These are phyloP conservation scores for Ostrea denselamellosa DNA, from an alignment of 1,140 invertebrate genomes.

Conservation along the genomic window DNA sequence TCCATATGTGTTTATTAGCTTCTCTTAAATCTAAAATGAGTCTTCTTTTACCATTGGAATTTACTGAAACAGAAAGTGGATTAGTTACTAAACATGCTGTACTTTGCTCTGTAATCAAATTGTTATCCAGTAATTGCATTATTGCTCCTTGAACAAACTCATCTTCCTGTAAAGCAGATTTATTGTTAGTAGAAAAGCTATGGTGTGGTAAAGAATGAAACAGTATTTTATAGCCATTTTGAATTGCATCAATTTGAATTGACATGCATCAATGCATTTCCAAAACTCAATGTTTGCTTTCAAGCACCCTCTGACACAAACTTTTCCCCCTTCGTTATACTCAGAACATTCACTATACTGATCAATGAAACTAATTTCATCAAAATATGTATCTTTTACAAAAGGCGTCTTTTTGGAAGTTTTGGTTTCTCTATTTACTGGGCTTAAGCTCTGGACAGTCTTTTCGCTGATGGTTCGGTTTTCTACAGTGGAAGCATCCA, in stretches of 20 bases:
- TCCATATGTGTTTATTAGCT: background rate
- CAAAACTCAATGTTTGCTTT: conserved; percentile 39
- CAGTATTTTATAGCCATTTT: conserved; percentile 45
- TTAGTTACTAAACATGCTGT: too few species aligned
- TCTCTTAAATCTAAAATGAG: background rate
- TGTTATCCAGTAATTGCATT: too few species aligned
- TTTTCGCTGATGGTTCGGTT: background rate
- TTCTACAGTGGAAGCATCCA: background rate
- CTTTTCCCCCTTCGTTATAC: background rate
- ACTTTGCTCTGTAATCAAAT: background rate
- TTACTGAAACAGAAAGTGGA: too few species aligned
- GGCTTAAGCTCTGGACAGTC: background rate
- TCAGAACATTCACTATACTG: background rate
- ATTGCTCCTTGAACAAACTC: too few species aligned
- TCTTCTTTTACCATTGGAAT: background rate
- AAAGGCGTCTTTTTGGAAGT: background rate
- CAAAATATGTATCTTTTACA: background rate
- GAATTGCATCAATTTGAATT: conserved; percentile 37
- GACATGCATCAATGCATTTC: conserved; percentile 30
- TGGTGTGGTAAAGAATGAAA: conserved; percentile 20
- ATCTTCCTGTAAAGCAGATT: too few species aligned
- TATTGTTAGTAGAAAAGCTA: background rate
- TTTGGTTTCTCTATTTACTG: background rate
- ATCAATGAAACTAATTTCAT: background rate
- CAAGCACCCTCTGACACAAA: conserved; percentile 38